A percentile compares a stretch with the other conserved stretches of the same genome.
These are phyloP conservation scores for Labeo calbasu DNA, from an alignment of 2,797 vertebrate genomes.

Conservation along the genomic window DNA sequence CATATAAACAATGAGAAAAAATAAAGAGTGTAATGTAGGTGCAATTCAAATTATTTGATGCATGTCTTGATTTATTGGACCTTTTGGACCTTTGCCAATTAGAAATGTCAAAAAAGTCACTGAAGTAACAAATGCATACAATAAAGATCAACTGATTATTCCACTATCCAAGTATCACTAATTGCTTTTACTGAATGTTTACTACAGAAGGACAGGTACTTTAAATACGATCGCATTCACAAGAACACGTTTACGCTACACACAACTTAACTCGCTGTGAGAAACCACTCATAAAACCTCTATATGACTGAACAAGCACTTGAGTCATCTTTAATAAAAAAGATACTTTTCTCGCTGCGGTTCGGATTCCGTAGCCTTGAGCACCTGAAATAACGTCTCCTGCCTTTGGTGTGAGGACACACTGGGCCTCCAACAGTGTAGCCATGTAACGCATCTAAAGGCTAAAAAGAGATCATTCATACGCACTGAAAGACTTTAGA, in stretches of 20 bases:
- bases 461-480: conserved; percentile 37
- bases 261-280: conserved; percentile 7
- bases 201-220: neutral
- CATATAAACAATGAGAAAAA: neutral
- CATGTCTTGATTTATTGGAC: neutral
- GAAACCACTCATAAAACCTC: conserved; percentile 18
- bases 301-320: conserved; percentile 32
- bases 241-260: neutral
- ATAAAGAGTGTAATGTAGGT: neutral
- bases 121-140: neutral
- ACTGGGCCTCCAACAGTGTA: conserved; percentile 35
- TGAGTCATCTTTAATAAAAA: conserved; percentile 20
- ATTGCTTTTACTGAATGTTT: neutral
- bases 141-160: neutral
- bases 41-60: neutral
- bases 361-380: conserved; percentile 21
- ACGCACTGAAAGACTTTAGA: conserved; percentile 32
- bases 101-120: neutral
- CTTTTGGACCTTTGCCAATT: neutral
- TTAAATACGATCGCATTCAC: neutral
- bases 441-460: conserved; percentile 46
- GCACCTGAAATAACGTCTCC: conserved; percentile 37
- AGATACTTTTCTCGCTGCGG: neutral
- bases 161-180: neutral
- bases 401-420: conserved; percentile 23